Base-by-base conservation (phyloP, 2,888 invertebrate genomes). In the Eulithis prunata region DNA sequence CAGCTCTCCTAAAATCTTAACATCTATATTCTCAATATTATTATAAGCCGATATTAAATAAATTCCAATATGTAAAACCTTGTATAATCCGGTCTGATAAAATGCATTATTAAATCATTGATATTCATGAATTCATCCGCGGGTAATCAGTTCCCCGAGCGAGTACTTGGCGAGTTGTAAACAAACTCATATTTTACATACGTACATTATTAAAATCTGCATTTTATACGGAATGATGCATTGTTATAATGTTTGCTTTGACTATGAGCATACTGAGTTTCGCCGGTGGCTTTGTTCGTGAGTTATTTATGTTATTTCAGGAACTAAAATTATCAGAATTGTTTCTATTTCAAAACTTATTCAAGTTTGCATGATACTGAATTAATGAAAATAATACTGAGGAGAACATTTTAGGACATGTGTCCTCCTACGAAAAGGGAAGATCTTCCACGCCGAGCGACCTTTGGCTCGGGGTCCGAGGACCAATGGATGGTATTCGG, bases 101-200 rank as follows among this genome's bases (percentile, higher is more conserved):
- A 66, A 68, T 21, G 54, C 70, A 63, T 75, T 74, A 78, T 76
- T 75, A 75, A 68, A 74, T 75, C 75, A 78, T 81, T 80, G 75
- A 72, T 80, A 81, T 80, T 81, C 79, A 81, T 78, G 70, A 65
- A 74, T 75, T 72, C 68, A 64, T 52, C 65, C 56, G 59, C 62
- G 32, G 67, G 70, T 77, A 80, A 81, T 80, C 77, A 77, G 74
- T 69, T 71, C 71, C 70, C 69, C 71, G 67, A 43, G 53, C 62
- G 63, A 56, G 68, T 64, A 69, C 70, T 71, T 70, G 72, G 67
- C 66, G 68, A 71, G 54, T 62, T 69, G 74, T 74, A 75, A 74
- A 75, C 74, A 75, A 71, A 71, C 61, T 71, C 71, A 68, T 75
- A 74, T 72, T 71, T 73, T 69, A 70, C 66, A 14, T 14, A 54